Base-by-base conservation (phyloP, 2,797 vertebrate genomes). In the Sebastes hubbsi region DNA sequence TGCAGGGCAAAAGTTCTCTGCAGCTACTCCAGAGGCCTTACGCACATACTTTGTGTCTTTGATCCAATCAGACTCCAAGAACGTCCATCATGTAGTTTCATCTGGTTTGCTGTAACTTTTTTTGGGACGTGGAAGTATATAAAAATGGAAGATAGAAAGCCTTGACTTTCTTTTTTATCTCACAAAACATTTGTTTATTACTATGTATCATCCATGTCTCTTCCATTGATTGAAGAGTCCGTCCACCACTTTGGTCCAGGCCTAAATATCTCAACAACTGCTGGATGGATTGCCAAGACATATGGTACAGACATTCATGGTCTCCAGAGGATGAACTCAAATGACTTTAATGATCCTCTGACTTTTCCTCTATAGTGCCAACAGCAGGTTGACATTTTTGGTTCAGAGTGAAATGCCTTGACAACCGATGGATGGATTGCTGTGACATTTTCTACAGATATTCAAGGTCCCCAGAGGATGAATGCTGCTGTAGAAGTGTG, bases 1-100 rank as follows among this genome's bases (percentile, higher is more conserved):
- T 80, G 32, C 61, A 49, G 72, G 71, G 42, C 55, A 77, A 71
- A 85, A 29, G 36, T 80, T 79, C 27, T 72, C 59, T 59, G 77
- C 63, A 80, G 59, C 66, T 58, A n/a, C 75, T 76, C 49, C 13
- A 67, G 55, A 66, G 32, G 56, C 66, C 71, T 56, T 55, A 25
- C 36, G 12, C 16, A 32, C 25, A 24, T 18, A 34, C 54, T 75
- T 16, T 64, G n/a, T 42, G n/a, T 77, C 38, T 60, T 30, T 73
- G 16, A 70, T 69, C 52, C 38, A 73, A 38, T 78, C 46, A 54
- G 22, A 67, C 69, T 71, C 52, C 6, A 54, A 34, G 20, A 9
- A 6, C 46, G 20, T 67, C 30, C 38, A 46, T 61, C 6, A 36
- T 75, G 14, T 70, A 52, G 54, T 46, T 25, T 61, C 59, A 34